These are phyloP conservation scores for Pterois miles DNA, from an alignment of 2,797 vertebrate genomes.

Conservation along the genomic window DNA sequence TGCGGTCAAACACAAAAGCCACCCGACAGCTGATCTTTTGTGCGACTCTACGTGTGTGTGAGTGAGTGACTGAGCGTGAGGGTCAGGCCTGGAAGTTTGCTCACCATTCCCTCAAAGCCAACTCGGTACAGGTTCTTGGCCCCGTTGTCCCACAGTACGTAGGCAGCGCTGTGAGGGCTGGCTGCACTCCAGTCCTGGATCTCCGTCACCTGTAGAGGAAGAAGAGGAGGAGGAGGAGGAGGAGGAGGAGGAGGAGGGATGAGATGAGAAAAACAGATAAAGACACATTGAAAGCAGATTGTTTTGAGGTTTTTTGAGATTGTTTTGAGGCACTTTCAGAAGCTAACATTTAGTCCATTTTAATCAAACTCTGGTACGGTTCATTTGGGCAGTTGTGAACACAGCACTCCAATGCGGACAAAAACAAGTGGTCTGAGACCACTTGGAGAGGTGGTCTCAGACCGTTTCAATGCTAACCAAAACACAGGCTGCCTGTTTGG, in stretches of 20 bases:
- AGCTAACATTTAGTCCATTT: no score
- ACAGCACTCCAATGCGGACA: no score
- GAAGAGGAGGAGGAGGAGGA: conserved; percentile 19
- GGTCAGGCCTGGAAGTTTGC: conserved; percentile 72
- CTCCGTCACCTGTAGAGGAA: conserved; percentile 91
- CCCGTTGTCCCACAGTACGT: conserved; percentile 99
- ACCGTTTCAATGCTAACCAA: no score
- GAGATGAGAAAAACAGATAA: conserved; percentile 15
- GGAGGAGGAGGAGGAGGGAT: conserved; percentile 9
- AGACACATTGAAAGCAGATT: neutral
- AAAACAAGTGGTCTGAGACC: no score
- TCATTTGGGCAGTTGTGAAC: no score
- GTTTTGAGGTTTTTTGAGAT: no score
- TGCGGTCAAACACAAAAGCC: conserved; percentile 72
- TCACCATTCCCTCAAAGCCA: conserved; percentile 99
- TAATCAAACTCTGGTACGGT: no score
- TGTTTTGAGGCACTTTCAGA: neutral
- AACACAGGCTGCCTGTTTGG: no score
- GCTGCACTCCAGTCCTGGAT: conserved; percentile 99
- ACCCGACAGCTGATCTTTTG: conserved; percentile 76
- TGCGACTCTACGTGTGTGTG: conserved; percentile 19
- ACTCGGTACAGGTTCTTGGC: conserved; percentile 99
- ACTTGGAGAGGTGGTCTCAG: no score
- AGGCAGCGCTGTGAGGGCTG: conserved; percentile 97
- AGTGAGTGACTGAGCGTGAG: conserved; percentile 27